Conservation (phyloP, 2,888 invertebrate species). For the Lochmaea capreae region DNA sequence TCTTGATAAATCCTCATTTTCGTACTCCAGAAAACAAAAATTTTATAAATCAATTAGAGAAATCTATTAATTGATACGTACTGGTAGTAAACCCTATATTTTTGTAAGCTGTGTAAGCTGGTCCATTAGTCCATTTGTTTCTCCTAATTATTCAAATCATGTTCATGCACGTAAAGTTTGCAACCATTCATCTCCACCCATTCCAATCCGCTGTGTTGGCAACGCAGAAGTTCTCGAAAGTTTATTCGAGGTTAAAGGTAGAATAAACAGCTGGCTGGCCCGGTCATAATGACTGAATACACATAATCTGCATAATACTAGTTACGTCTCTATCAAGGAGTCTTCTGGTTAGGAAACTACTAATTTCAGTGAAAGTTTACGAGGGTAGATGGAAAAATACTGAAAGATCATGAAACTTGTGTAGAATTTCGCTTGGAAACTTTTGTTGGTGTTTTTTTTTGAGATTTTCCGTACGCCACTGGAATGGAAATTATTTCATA, state of each 20-base stretch:
- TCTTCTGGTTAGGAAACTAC: constrained; percentile 6
- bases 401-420: constrained; percentile 43
- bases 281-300: constrained; percentile 65
- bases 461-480: too few relatives aligned
- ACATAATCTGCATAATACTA: constrained; percentile 63
- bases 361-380: constrained; percentile 27
- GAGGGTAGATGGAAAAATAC: constrained; percentile 14
- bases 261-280: constrained; percentile 63
- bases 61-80: neutral
- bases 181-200: constrained; percentile 1
- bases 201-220: constrained; percentile 13
- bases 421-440: too few relatives aligned
- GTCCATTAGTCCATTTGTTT: neutral
- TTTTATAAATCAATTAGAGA: too few relatives aligned
- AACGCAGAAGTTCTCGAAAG: constrained; percentile 18
- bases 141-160: constrained; percentile 2
- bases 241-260: constrained; percentile 39
- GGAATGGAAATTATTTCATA: too few relatives aligned
- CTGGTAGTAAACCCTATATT: neutral
- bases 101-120: neutral
- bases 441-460: too few relatives aligned
- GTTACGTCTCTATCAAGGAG: constrained; percentile 48
- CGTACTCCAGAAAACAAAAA: too few relatives aligned
- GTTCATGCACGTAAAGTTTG: neutral
- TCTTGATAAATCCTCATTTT: too few relatives aligned